Percentiles rank a stretch among this genome's conserved stretches.
Conservation (phyloP, 2,888 invertebrate genomes). For the Morinoia aosen region DNA sequence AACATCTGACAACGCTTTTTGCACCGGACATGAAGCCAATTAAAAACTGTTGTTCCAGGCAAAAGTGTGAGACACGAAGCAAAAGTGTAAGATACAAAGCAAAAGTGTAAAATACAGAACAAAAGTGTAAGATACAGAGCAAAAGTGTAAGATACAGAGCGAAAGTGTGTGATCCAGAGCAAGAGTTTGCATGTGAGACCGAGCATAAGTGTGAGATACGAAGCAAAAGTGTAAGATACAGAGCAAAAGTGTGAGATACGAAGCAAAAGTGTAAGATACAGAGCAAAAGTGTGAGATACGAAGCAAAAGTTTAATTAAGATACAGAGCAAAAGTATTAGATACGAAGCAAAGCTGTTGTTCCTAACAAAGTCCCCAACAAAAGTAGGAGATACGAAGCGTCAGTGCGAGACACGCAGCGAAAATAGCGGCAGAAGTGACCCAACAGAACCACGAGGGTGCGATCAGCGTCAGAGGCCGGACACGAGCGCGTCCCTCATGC, state of each 20-base stretch:
- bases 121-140: no score
- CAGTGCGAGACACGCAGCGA: not conserved
- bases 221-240: not conserved
- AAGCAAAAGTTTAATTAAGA: no score
- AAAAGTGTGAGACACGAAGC: not conserved
- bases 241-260: no score
- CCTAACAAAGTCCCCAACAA: not conserved
- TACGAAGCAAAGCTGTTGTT: no score
- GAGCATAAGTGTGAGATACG: not conserved
- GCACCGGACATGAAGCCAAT: not conserved
- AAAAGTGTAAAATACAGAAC: not conserved
- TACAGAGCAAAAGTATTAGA: no score
- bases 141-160: no score
- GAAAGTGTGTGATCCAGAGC: no score
- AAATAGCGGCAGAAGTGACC: not conserved
- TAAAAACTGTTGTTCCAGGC: not conserved
- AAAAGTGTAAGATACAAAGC: not conserved
- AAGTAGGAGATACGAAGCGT: not conserved
- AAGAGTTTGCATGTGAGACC: not conserved
- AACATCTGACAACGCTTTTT: not conserved
- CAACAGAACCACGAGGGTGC: not conserved
- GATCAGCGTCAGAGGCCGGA: not conserved
- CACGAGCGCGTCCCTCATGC: not conserved
- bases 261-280: no score
- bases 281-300: no score